Conservation (phyloP, 92 coral and sea anemone species). For the Paramuricea clavata region DNA sequence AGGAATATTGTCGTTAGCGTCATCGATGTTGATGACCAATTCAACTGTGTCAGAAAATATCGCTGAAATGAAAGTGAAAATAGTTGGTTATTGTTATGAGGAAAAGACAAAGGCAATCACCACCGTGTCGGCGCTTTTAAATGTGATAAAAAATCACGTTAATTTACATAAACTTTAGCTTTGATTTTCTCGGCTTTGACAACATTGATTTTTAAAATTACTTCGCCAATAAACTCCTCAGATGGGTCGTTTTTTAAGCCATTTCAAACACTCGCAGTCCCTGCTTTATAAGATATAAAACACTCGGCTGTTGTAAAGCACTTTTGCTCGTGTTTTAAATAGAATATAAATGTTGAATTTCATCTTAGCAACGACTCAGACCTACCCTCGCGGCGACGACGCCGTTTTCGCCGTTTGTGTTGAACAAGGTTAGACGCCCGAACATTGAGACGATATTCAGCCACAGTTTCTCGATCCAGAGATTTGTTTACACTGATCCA, state of each 20-base stretch:
- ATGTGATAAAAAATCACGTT: too few relatives aligned
- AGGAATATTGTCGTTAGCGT: slow-evolving; percentile 91
- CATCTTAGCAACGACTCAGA: not conserved
- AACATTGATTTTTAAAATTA: too few relatives aligned
- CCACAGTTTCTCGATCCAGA: slow-evolving; percentile 81
- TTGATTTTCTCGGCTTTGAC: too few relatives aligned
- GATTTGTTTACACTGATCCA: slow-evolving; percentile 38
- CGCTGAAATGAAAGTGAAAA: not conserved
- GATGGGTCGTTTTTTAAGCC: too few relatives aligned
- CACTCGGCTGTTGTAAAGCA: too few relatives aligned
- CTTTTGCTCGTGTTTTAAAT: too few relatives aligned
- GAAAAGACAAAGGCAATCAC: too few relatives aligned
- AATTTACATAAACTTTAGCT: too few relatives aligned
- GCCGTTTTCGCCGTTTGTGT: slow-evolving; percentile 58
- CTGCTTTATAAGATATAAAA: too few relatives aligned
- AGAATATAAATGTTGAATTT: not conserved
- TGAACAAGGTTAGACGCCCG: slow-evolving; percentile 85
- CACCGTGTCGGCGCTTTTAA: too few relatives aligned
- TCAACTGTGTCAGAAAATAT: slow-evolving; percentile 64
- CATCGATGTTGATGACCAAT: slow-evolving; percentile 70
- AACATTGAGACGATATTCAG: slow-evolving; percentile 76
- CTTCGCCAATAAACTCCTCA: too few relatives aligned
- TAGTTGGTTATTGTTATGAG: not conserved
- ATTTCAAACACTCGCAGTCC: too few relatives aligned
- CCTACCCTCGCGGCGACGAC: slow-evolving; percentile 9